These are phyloP conservation scores for Pelagia noctiluca DNA, from an alignment of 30 jellyfish, hydroid and myxozoan genomes.

Conservation along the genomic window DNA sequence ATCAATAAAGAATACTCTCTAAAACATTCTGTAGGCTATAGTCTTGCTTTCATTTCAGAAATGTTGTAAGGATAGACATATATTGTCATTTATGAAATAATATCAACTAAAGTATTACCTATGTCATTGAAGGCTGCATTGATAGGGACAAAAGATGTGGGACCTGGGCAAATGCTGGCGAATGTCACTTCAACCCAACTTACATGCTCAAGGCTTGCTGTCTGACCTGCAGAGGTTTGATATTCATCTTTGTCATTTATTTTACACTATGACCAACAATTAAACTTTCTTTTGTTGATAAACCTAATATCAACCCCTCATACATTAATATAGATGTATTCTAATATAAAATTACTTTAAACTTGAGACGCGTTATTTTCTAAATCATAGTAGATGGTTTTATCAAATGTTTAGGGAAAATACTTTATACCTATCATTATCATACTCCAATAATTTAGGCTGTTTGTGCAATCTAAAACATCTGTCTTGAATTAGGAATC, in stretches of 20 bases:
- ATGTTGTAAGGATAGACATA: background rate
- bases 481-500: no score
- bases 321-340: no score
- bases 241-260: background rate
- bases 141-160: constrained; percentile 21
- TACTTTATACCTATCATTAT: no score
- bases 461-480: no score
- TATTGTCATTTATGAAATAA: background rate
- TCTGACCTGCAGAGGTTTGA: constrained; percentile 45
- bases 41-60: background rate
- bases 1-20: background rate
- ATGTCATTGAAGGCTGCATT: constrained; percentile 25
- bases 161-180: constrained; percentile 61
- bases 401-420: no score
- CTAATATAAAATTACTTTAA: no score
- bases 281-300: background rate
- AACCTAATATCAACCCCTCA: no score
- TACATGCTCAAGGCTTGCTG: constrained; percentile 52
- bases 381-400: no score
- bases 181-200: constrained; percentile 36
- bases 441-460: no score
- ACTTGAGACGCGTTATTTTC: no score
- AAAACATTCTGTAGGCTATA: background rate
- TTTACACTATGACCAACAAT: background rate
- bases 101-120: background rate